Evolutionary conservation across 2,888 invertebrate species (phyloP).

Genomic region (Habrosyne pyritoides): DNA sequence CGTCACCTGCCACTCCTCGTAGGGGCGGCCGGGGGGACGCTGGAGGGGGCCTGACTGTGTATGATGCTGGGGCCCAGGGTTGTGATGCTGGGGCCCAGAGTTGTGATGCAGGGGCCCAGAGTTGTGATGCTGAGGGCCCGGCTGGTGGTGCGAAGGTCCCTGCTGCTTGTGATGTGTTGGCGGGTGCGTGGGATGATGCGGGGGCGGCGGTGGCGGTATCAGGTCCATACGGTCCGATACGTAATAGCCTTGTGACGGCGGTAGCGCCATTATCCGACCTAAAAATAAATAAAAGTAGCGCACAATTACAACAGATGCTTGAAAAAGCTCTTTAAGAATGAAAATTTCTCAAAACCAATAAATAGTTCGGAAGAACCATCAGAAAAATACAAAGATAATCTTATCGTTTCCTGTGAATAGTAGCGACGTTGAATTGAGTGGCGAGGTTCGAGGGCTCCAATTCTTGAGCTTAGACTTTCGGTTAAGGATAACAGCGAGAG

Average conservation of each 20-base stretch:
- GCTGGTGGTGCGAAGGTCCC: slow-evolving; percentile 23
- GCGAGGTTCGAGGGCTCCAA: no score
- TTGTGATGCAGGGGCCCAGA: slow-evolving; percentile 12
- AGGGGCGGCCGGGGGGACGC: slow-evolving; percentile 33
- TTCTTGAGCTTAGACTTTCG: no score
- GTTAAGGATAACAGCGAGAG: no score
- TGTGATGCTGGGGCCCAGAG: slow-evolving; percentile 23
- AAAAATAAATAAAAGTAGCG: no score
- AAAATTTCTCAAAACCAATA: no score
- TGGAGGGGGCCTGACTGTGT: slow-evolving; percentile 21
- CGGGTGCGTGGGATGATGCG: slow-evolving; percentile 39
- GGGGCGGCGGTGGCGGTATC: slow-evolving; percentile 47
- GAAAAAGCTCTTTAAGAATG: no score
- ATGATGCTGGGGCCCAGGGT: slow-evolving; percentile 15
- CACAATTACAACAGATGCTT: no score
- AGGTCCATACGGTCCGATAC: slow-evolving; percentile 71
- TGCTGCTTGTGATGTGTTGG: slow-evolving; percentile 31
- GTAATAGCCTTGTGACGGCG: slow-evolving; percentile 72
- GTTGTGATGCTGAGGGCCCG: slow-evolving; percentile 18
- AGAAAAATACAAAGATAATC: no score
- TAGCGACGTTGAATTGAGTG: no score
- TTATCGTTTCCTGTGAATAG: no score
- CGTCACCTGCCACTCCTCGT: slow-evolving; percentile 69
- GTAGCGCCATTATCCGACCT: slow-evolving; percentile 74
- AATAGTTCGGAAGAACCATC: no score